Conservation (phyloP, 2,888 invertebrate genomes). For the Andrena bicolor region DNA sequence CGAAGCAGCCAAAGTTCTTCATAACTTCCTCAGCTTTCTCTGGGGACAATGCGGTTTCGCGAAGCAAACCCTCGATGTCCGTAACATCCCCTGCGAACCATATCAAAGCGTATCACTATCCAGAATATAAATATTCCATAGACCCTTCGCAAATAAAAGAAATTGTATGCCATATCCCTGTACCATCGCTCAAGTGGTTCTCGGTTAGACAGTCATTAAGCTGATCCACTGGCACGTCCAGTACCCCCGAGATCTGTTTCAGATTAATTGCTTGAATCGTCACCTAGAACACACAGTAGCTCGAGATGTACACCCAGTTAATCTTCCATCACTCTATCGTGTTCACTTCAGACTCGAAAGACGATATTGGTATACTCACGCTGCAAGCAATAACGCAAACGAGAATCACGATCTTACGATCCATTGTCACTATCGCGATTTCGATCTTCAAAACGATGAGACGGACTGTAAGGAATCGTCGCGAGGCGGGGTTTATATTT, state of each 20-base stretch:
- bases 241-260: not conserved
- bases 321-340: too few relatives aligned
- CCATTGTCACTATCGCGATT: conserved; percentile 2
- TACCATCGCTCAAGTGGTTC: not conserved
- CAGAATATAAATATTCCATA: not conserved
- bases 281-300: conserved; percentile 6
- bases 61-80: not conserved
- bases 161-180: not conserved
- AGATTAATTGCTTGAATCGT: not conserved
- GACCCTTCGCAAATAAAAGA: not conserved
- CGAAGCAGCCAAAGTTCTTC: conserved; percentile 11
- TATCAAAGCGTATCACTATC: not conserved
- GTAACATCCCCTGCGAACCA: not conserved
- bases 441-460: not conserved
- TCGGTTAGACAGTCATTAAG: not conserved
- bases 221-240: not conserved
- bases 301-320: too few relatives aligned
- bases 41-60: rapidly evolving
- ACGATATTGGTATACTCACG: conserved; percentile 22
- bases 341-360: too few relatives aligned
- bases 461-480: not conserved
- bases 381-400: not conserved
- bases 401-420: conserved; percentile 2
- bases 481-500: conserved; percentile 36
- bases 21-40: not conserved